phyloP scores from a whole-genome alignment of 2,888 invertebrate species.

The Trissolcus brochymenae region DNA sequence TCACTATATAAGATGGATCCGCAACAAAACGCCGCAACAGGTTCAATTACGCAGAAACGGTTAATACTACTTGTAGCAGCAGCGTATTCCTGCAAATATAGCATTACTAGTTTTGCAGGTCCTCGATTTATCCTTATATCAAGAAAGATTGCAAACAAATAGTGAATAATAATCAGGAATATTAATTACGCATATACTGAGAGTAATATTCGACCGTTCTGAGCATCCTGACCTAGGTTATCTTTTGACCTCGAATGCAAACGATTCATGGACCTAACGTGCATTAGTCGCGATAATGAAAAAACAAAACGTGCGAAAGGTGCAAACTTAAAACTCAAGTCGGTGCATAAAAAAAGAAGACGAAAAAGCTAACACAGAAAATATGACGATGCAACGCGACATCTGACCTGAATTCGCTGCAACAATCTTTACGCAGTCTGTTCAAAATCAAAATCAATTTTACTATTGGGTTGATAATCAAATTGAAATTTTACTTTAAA shows the following conservation, averaged over 20 bases:
- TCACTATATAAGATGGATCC: slow-evolving; percentile 23
- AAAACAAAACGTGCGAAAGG: slow-evolving; percentile 23
- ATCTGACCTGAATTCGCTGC: slow-evolving; percentile 32
- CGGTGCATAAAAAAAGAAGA: slow-evolving; percentile 2
- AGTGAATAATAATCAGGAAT: slow-evolving; percentile 1
- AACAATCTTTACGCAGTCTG: slow-evolving; percentile 20
- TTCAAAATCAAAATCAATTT: slow-evolving; percentile 29
- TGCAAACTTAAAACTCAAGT: slow-evolving; percentile 4
- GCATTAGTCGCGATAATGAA: slow-evolving; percentile 21
- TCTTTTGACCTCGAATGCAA: slow-evolving; percentile 18
- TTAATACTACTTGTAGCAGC: slow-evolving; percentile 22
- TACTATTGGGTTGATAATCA: background rate
- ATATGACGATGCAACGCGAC: slow-evolving; percentile 7
- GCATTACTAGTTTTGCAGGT: slow-evolving; percentile 7
- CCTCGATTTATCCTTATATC: background rate
- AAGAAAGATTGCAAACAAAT: slow-evolving; percentile 1
- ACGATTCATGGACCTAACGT: background rate
- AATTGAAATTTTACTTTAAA: background rate
- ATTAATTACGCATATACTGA: slow-evolving; percentile 6
- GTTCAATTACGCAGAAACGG: slow-evolving; percentile 45
- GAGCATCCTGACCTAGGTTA: slow-evolving; percentile 23
- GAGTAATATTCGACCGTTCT: slow-evolving; percentile 1
- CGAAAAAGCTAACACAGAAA: slow-evolving; percentile 10
- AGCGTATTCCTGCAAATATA: slow-evolving; percentile 7
- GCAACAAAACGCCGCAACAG: slow-evolving; percentile 33